These are phyloP conservation scores for Agrilus planipennis DNA, from an alignment of 1,140 invertebrate genomes.

Conservation along the genomic window DNA sequence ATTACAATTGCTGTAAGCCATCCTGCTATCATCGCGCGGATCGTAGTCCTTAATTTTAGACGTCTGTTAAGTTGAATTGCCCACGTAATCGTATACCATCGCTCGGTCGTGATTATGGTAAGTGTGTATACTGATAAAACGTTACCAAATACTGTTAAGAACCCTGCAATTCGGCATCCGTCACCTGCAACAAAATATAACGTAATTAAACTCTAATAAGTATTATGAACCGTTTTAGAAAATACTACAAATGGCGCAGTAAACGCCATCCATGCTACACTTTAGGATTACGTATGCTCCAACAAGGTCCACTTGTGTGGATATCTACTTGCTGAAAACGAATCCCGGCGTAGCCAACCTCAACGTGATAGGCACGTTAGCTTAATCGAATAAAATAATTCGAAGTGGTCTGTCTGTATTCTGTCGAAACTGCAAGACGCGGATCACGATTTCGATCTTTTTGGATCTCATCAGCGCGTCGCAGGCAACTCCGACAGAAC, in stretches of 20 bases:
- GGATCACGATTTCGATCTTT: too few relatives aligned
- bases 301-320: not conserved
- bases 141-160: constrained; percentile 76
- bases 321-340: not conserved
- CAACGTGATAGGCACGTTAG: too few relatives aligned
- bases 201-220: not conserved
- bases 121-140: constrained; percentile 78
- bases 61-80: constrained; percentile 67
- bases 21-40: constrained; percentile 57
- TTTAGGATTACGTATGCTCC: too few relatives aligned
- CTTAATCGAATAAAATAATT: too few relatives aligned
- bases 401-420: too few relatives aligned
- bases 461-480: too few relatives aligned
- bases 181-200: constrained; percentile 33
- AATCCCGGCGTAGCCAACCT: too few relatives aligned
- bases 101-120: constrained; percentile 73
- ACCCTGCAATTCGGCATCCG: constrained; percentile 75
- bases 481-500: too few relatives aligned
- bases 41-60: constrained; percentile 52
- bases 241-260: too few relatives aligned
- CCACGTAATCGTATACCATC: constrained; percentile 78
- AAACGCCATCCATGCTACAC: too few relatives aligned
- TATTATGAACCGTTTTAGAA: too few relatives aligned
- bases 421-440: too few relatives aligned
- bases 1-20: constrained; percentile 65